Evolutionary conservation across 2,888 invertebrate species (phyloP).

Genomic region (Ischnura elegans): DNA sequence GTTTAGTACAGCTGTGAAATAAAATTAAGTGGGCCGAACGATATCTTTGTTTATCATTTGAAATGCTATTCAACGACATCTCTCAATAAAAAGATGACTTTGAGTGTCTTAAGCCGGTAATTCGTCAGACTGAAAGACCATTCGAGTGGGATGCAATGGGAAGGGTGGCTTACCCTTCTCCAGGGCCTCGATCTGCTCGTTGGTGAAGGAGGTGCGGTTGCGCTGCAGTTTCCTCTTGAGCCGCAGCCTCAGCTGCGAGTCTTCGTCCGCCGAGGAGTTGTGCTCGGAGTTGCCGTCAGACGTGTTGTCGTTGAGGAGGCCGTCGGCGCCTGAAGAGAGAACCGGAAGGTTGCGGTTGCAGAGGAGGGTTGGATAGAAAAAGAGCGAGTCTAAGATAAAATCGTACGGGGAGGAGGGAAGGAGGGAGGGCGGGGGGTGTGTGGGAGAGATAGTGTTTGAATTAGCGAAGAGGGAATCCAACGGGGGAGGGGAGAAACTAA

Average conservation of each 20-base stretch:
- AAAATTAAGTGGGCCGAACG: too few species aligned
- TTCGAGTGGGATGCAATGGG: too few species aligned
- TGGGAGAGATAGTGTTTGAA: conserved; percentile 6
- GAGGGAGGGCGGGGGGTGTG: conserved; percentile 21
- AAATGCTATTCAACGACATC: too few species aligned
- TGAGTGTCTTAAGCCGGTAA: too few species aligned
- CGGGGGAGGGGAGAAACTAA: not conserved
- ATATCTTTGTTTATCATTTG: too few species aligned
- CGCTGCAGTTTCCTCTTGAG: conserved; percentile 98
- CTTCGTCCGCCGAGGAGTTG: conserved; percentile 88
- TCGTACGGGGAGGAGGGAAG: conserved; percentile 17
- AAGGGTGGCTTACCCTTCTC: conserved; percentile 92
- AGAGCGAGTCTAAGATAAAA: conserved; percentile 53
- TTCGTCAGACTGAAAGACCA: too few species aligned
- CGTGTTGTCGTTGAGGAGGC: conserved; percentile 83
- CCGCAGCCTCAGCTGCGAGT: conserved; percentile 94
- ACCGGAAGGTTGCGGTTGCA: conserved; percentile 48
- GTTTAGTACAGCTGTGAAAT: too few species aligned
- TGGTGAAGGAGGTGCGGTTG: conserved; percentile 98
- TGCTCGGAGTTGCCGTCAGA: conserved; percentile 95
- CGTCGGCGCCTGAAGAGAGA: conserved; percentile 72
- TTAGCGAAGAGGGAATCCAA: conserved; percentile 28
- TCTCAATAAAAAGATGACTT: too few species aligned
- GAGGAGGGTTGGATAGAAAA: conserved; percentile 55
- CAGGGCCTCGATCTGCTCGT: conserved; percentile 98